Evolutionary conservation across 2,888 invertebrate species (phyloP), one percentile per base, ranked within the genome.

Genomic region (Nipponacmea schrenckii): DNA sequence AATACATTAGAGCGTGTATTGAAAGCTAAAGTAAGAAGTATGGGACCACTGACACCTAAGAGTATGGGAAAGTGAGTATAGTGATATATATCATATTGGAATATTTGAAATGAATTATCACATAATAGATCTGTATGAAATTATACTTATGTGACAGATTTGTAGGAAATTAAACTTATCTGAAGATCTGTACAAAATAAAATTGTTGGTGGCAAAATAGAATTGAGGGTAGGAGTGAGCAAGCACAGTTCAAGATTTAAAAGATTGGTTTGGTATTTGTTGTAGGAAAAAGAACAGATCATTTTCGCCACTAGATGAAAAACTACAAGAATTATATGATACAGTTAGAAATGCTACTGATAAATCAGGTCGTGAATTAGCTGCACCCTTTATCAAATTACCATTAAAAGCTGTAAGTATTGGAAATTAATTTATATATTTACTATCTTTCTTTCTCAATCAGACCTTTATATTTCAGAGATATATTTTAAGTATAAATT

Each of bases 321-420:
- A 96, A 86, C 90, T 97, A 81, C 93, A 94, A 88, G 94, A 94
- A 14, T 76, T 98, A 84, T 97, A 94, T 86, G 96, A 96, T 82
- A 93, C 96, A 20, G 94, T 98, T 64, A 92, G 94, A 77, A 97
- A 98, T 87, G 96, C 94, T 88, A 93, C 94, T 74, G 96, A 96
- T 89, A 91, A 93, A 76, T 73, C 83, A 14, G 93, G 93, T 17
- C 92, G 98, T n/a, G 95, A 96, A 86, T 90, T 98, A n/a, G 95
- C 97, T 0, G 90, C 94, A 26, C 96, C 97, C 76, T 98, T 99
- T 89, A 94, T 96, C 92, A 96, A 96, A 89, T 91, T 99, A 64
- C 98, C 98, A 0, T 95, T 95, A 65, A 96, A 96, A 91, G 92
- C 90, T 85, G 93, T 92, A 89, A 90, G 91, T 80, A 8, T 31